Evolutionary conservation across 1,140 invertebrate species (phyloP), one percentile per base, ranked within the genome.

Genomic region (Neotoxoptera formosana): DNA sequence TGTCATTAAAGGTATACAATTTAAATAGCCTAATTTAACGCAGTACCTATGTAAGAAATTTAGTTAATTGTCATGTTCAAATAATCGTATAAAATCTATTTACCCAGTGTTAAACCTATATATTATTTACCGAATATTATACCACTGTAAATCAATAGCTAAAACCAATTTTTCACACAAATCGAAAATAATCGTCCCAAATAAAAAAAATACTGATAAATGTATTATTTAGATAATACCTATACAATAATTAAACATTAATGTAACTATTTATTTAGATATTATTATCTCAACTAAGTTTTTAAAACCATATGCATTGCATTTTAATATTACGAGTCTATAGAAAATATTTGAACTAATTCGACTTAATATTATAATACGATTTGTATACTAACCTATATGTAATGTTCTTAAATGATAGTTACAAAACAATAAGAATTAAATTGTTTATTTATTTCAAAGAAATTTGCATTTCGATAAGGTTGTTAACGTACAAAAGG

Each of bases 391-490:
- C 60, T 67, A 25, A 67, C 11, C 60, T 67, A 60, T 56, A 48
- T 4, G 60, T 30, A 67, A 67, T 67, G 30, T 67, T n/a, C 30
- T 14, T 67, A 67, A 67, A 67, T 14, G 21, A 81, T 36, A 81
- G 20, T 34, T 36, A 21, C n/a, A 81, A 36, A 36, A 81, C 76
- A 36, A 34, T 67, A 67, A 67, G 30, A 67, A 67, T 67, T 67
- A 67, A 67, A n/a, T 67, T 25, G 60, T 67, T 67, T 67, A 81
- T 36, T 81, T 36, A 81, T 34, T 81, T 81, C 20, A 81, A 36
- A 84, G 36, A 84, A 84, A 84, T 84, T 45, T 84, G 81, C 34
- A 84, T 84, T 84, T 36, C 36, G 21, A 84, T 84, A 84, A 84
- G 81, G 20, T 84, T 87, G 45, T 36, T 48, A 87, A 87, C 1